These are phyloP conservation scores for Heteropelma amictum DNA, from an alignment of 2,888 invertebrate species.

Conservation along the genomic window DNA sequence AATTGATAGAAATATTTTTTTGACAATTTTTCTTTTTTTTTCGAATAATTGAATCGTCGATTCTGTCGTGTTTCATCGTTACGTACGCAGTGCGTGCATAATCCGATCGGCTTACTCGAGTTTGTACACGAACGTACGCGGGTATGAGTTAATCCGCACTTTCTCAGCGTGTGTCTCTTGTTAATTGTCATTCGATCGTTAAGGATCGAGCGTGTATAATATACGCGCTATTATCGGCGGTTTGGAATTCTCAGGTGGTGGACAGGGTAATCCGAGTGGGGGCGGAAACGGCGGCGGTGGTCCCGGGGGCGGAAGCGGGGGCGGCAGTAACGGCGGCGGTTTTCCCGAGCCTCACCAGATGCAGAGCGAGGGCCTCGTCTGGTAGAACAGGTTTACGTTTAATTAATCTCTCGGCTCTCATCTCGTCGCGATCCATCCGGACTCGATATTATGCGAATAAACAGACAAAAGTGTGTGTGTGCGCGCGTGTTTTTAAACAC, in stretches of 20 bases:
- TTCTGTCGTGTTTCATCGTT: too few species aligned
- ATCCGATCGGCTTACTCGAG: background rate
- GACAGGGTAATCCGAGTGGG: constrained; percentile 84
- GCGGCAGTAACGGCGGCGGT: constrained; percentile 84
- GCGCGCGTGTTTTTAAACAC: background rate
- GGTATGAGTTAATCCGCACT: background rate
- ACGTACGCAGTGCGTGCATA: too few species aligned
- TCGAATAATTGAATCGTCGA: too few species aligned
- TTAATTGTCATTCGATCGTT: background rate
- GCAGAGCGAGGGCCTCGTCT: constrained; percentile 87
- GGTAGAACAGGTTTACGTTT: constrained; percentile 80
- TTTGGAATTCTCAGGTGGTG: constrained; percentile 80
- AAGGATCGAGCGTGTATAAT: background rate
- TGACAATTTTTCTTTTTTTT: too few species aligned
- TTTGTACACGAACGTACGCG: too few species aligned
- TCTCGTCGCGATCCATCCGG: constrained; percentile 54
- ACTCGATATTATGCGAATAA: constrained; percentile 53
- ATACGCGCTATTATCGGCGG: background rate
- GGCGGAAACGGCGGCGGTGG: constrained; percentile 83
- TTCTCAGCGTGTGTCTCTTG: background rate
- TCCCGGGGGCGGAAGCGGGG: constrained; percentile 81
- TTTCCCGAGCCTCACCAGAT: constrained; percentile 87
- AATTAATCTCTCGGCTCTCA: constrained; percentile 66
- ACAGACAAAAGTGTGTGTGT: constrained; percentile 10
- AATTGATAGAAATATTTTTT: too few species aligned